These are phyloP conservation scores for Thysanoteuthis rhombus DNA, from an alignment of 2,888 invertebrate genomes.

Conservation along the genomic window DNA sequence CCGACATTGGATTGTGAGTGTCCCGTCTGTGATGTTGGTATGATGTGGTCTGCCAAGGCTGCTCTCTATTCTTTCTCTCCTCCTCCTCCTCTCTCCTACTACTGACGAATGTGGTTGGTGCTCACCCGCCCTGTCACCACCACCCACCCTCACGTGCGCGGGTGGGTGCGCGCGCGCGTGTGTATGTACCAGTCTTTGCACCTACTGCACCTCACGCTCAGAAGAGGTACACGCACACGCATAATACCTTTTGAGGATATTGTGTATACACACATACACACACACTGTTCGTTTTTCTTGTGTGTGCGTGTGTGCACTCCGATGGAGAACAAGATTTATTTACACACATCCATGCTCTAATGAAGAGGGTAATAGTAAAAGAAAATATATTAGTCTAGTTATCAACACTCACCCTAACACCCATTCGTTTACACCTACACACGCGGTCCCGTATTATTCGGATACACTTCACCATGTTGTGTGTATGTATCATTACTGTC, in stretches of 20 bases:
- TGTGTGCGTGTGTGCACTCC: no score
- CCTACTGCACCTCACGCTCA: neutral
- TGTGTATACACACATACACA: neutral
- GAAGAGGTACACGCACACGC: neutral
- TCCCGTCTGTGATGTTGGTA: neutral
- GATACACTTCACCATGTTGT: no score
- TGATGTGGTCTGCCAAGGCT: neutral
- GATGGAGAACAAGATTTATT: no score
- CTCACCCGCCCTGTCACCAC: neutral
- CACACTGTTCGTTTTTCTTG: neutral
- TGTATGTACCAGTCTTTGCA: slow-evolving; percentile 12
- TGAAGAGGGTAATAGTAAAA: no score
- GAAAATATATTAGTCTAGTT: no score
- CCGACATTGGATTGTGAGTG: neutral
- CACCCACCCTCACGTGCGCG: neutral
- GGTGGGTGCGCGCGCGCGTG: neutral
- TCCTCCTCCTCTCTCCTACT: neutral
- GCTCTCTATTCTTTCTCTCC: neutral
- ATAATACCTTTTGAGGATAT: no score
- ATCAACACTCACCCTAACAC: no score
- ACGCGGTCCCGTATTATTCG: no score
- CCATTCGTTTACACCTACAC: no score
- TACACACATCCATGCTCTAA: no score
- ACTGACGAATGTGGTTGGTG: neutral
- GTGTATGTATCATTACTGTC: no score